phyloP scores from a whole-genome alignment of 2,888 invertebrate species.

The Lasioglossum calceatum region DNA sequence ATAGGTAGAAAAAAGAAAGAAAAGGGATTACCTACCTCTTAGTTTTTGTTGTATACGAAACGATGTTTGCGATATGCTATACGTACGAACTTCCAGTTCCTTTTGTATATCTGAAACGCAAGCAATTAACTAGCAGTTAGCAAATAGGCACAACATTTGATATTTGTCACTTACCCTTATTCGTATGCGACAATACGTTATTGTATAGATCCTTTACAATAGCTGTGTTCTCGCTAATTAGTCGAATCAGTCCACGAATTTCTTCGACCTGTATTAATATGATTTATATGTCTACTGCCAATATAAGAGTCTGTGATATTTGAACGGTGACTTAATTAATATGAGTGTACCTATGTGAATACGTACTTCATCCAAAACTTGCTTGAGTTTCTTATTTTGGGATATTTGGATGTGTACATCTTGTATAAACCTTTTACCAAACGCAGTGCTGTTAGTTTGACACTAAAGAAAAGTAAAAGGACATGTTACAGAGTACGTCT shows the following conservation, averaged over 20 bases:
- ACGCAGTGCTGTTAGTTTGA: constrained; percentile 72
- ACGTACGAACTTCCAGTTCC: constrained; percentile 87
- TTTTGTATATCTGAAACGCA: constrained; percentile 86
- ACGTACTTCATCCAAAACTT: constrained; percentile 81
- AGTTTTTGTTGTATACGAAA: constrained; percentile 86
- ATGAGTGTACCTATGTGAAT: constrained; percentile 33
- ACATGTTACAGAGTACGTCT: constrained; percentile 11
- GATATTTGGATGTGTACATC: constrained; percentile 77
- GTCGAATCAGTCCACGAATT: constrained; percentile 80
- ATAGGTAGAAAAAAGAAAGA: neutral
- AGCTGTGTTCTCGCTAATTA: constrained; percentile 79
- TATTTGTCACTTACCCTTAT: constrained; percentile 77
- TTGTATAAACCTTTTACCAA: constrained; percentile 77
- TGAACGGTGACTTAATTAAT: constrained; percentile 41
- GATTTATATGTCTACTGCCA: constrained; percentile 44
- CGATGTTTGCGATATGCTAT: constrained; percentile 85
- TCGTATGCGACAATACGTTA: constrained; percentile 80
- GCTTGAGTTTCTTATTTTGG: constrained; percentile 78
- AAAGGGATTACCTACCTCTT: constrained; percentile 81
- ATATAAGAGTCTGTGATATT: constrained; percentile 51
- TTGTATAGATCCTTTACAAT: constrained; percentile 85
- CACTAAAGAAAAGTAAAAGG: constrained; percentile 60
- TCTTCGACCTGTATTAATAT: constrained; percentile 79
- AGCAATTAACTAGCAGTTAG: constrained; percentile 12
- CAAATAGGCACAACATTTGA: constrained; percentile 23